Evolutionary conservation across 2,113 vertebrate genomes (phyloP), one percentile per base, ranked within the genome.

Genomic region (Syngnathus scovelli): DNA sequence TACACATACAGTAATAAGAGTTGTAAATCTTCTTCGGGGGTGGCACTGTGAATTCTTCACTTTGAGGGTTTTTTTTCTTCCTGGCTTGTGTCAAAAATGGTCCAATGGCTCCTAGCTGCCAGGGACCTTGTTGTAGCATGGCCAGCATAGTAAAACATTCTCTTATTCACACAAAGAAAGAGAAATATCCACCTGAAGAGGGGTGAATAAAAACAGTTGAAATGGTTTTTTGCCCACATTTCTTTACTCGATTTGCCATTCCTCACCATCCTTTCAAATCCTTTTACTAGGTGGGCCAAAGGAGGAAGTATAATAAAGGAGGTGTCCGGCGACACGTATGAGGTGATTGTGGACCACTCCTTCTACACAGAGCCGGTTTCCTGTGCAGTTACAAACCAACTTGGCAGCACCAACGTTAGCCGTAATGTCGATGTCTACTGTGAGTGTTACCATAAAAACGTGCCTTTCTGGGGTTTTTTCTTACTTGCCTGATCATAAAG

Each of bases 381-480:
- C 78, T 99, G 97, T 0, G 96, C 98, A 83, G 97, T 99, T 63
- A 98, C 96, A 90, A 99, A 99, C 0, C 91, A 95, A 0, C 88
- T 99, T 43, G 97, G 97, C 81, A 98, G 94, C 87, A 99, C 96
- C 9, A 99, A 99, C 85, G 92, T 98, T 90, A 99, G 96, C 88
- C 94, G 95, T 59, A 97, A 95, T 0, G 96, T 98, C 7, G 97
- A 99, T 0, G 97, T 99, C 61, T 98, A 99, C 76, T 99, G 97
- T 99, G 81, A 98, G 96, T 89, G 39, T 67, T 41, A 13, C n/a
- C 21, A 1, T 7, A 37, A 38, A 59, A 11, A 41, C 59, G 52
- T 48, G 62, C 39, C 52, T 36, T 43, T 1, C 4, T 51, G 27
- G 27, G 54, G 37, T 36, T 1, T 36, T 36, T 13, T 61, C 2